Percentiles rank a stretch among this genome's conserved stretches.
Conservation (phyloP, 2,888 invertebrate species). For the Rhaphigaster nebulosa region DNA sequence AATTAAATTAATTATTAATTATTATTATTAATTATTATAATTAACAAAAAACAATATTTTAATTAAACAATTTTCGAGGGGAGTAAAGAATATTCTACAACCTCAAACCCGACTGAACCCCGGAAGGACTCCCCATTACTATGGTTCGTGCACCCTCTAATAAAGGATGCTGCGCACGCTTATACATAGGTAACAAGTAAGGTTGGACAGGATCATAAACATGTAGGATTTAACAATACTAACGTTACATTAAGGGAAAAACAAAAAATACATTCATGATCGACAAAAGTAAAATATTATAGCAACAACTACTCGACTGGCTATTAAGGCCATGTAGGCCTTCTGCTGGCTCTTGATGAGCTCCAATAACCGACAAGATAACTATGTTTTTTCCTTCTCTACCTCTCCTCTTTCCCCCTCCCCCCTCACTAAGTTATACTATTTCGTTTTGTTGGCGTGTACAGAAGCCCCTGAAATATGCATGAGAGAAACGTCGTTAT, state of each 20-base stretch:
- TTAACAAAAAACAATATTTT: too few relatives aligned
- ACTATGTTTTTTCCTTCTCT: neutral
- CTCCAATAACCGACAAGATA: neutral
- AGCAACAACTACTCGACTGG: neutral
- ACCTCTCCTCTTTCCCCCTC: neutral
- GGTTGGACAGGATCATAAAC: neutral
- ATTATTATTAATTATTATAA: too few relatives aligned
- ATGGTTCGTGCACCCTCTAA: too few relatives aligned
- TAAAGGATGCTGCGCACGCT: too few relatives aligned
- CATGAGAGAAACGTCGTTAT: slow-evolving; percentile 53
- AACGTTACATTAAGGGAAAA: neutral
- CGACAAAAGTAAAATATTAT: neutral
- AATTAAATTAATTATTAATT: too few relatives aligned
- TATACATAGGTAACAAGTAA: too few relatives aligned
- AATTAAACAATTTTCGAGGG: too few relatives aligned
- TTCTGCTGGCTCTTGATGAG: neutral
- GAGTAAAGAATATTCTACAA: too few relatives aligned
- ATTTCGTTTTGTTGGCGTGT: slow-evolving; percentile 10
- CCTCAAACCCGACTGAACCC: too few relatives aligned
- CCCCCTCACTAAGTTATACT: neutral
- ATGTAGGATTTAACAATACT: neutral
- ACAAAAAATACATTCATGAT: neutral
- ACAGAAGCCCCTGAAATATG: slow-evolving; percentile 51
- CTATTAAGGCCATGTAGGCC: neutral
- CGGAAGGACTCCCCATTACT: too few relatives aligned